Conservation (phyloP, 2,797 vertebrate species). For the Ctenopoma multispine region DNA sequence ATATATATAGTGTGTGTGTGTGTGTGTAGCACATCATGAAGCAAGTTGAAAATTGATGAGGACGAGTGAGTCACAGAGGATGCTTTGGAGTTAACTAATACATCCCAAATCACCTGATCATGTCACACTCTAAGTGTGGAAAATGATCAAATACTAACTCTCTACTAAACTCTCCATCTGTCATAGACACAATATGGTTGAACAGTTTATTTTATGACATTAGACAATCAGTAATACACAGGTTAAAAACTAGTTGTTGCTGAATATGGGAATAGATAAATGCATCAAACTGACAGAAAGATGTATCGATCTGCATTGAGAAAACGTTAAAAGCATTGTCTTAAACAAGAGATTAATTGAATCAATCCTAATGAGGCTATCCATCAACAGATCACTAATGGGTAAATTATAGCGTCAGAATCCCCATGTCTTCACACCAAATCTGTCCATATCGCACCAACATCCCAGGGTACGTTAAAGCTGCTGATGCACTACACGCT, state of each 20-base stretch:
- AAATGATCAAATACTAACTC: too few species aligned
- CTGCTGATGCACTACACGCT: slow-evolving; percentile 56
- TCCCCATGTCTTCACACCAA: slow-evolving; percentile 28
- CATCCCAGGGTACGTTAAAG: slow-evolving; percentile 37
- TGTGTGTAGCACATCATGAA: too few species aligned
- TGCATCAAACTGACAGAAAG: slow-evolving; percentile 32
- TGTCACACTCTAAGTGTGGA: too few species aligned
- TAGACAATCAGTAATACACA: not conserved
- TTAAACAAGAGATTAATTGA: slow-evolving; percentile 65
- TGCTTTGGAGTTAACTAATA: too few species aligned
- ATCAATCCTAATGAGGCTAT: slow-evolving; percentile 71
- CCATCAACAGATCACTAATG: slow-evolving; percentile 67
- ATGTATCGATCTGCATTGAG: slow-evolving; percentile 45
- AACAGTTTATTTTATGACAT: not conserved
- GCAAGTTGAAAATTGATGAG: too few species aligned
- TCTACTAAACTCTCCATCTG: too few species aligned
- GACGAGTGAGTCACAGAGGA: too few species aligned
- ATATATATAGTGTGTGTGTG: too few species aligned
- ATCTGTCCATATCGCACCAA: slow-evolving; percentile 34
- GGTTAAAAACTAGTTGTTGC: not conserved
- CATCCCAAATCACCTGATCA: too few species aligned
- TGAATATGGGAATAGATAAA: slow-evolving; percentile 24
- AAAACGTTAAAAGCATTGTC: slow-evolving; percentile 37
- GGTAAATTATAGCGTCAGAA: slow-evolving; percentile 57
- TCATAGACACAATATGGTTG: not conserved